Evolutionary conservation across 2,888 invertebrate species (phyloP), one percentile per base, ranked within the genome.

Genomic region (Drosophila paramelanica): DNA sequence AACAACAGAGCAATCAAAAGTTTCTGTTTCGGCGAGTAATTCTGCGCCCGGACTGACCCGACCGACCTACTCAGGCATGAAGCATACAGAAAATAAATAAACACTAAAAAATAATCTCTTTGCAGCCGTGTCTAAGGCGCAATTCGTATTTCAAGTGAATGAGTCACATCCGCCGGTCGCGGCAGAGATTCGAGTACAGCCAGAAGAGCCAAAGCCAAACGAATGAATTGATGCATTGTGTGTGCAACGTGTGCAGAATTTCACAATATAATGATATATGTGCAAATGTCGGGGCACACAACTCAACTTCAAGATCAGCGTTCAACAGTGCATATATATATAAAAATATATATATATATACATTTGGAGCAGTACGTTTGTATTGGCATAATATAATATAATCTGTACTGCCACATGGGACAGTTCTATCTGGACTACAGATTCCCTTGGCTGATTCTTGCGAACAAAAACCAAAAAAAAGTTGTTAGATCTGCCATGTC

Each of bases 31-130:
- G 47, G 41, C 51, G 56, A 55, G 55, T 55, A 56, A 49, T 52
- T 70, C 51, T 17, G 17, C 38, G 25, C 14, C 38, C 14, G 13
- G 38, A 50, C 52, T 33, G 56, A 53, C 56, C 64, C 42, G 55
- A 60, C 46, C 87, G 67, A 82, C 60, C 88, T 88, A 85, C 73
- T 82, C 81, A 70, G 53, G 67, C 81, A 73, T 82, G 62, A 88
- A 88, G 61, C 69, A 73, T 38, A 67, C 38, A 70, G 65, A 52
- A 52, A 52, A 25, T 68, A 79, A 81, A 74, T 66, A 72, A 72
- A 75, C 52, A 75, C 47, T 65, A 11, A 52, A 39, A 49, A 47
- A 67, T n/a, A 59, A 77, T 71, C 58, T 51, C 31, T 14, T 52
- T 47, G 36, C 36, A 31, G 27, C 27, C 27, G 55, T 36, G 57